Evolutionary conservation across 2,888 invertebrate species (phyloP).

Genomic region (Eumacrocentrus americanus): DNA sequence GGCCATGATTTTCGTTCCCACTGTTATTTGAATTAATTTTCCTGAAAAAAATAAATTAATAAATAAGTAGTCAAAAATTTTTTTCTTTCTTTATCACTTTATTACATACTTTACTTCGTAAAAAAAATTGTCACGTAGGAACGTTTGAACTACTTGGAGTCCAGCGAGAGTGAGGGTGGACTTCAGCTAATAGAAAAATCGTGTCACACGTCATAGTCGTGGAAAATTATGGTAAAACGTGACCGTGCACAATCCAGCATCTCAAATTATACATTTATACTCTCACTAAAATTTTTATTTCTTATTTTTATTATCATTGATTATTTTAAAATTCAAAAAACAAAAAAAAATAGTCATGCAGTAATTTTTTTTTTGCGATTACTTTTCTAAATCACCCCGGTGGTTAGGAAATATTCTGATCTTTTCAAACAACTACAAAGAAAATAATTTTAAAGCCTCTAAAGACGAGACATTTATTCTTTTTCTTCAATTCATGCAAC

Average conservation of each 20-base stretch:
- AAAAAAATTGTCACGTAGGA: constrained; percentile 30
- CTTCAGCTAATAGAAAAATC: constrained; percentile 57
- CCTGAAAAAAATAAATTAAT: neutral
- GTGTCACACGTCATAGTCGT: constrained; percentile 50
- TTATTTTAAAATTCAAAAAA: neutral
- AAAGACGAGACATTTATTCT: too few species aligned
- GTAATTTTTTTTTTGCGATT: too few species aligned
- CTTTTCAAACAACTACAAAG: too few species aligned
- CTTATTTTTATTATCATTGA: neutral
- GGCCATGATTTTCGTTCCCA: neutral
- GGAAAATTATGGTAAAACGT: constrained; percentile 52
- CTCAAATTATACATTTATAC: neutral
- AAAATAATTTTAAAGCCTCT: too few species aligned
- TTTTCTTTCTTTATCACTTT: neutral
- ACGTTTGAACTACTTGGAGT: constrained; percentile 28
- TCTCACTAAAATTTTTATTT: constrained; percentile 4
- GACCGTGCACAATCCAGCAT: constrained; percentile 33
- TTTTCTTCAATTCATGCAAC: too few species aligned
- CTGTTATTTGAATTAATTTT: neutral
- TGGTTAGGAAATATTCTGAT: too few species aligned
- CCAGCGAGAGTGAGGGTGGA: constrained; percentile 31
- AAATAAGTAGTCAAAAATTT: neutral
- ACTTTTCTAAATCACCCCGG: too few species aligned
- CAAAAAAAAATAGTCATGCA: too few species aligned
- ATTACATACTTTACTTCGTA: neutral